Conservation (phyloP, 2,888 invertebrate species). For the Poecilus cupreus region DNA sequence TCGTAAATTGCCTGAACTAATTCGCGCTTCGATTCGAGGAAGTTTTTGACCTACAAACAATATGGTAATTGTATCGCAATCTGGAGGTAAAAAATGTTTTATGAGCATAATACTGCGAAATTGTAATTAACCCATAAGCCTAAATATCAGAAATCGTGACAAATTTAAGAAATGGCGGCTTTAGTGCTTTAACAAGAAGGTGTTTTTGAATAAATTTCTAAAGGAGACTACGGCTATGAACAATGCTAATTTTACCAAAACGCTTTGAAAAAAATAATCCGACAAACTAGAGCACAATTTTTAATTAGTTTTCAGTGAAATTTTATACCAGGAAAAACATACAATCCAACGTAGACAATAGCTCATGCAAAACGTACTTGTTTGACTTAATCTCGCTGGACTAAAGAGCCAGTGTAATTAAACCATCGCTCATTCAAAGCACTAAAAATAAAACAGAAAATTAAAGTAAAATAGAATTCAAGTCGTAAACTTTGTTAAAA, state of each 20-base stretch:
- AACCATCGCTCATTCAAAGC: constrained; percentile 6
- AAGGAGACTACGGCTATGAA: too few relatives aligned
- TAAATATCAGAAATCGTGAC: constrained; percentile 24
- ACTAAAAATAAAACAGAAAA: constrained; percentile 53
- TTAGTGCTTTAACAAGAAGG: neutral
- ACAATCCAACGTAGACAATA: neutral
- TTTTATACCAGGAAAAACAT: neutral
- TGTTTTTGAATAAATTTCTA: constrained; percentile 27
- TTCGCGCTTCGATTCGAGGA: neutral
- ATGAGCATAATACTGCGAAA: neutral
- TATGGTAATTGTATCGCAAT: neutral
- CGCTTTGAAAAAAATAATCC: neutral
- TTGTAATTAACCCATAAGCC: neutral
- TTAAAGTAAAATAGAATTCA: constrained; percentile 51
- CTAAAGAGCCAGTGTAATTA: constrained; percentile 29
- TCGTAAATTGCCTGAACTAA: neutral
- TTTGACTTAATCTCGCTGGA: constrained; percentile 2
- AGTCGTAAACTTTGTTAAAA: constrained; percentile 44
- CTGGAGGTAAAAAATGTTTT: neutral
- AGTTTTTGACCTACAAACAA: neutral
- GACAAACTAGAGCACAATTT: neutral
- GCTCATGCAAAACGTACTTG: constrained; percentile 4
- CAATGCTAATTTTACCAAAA: neutral
- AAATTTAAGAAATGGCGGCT: neutral
- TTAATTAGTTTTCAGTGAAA: constrained; percentile 4